Evolutionary conservation across 2,113 vertebrate species (phyloP), one percentile per base, ranked within the genome.

Genomic region (Tetrao urogallus): DNA sequence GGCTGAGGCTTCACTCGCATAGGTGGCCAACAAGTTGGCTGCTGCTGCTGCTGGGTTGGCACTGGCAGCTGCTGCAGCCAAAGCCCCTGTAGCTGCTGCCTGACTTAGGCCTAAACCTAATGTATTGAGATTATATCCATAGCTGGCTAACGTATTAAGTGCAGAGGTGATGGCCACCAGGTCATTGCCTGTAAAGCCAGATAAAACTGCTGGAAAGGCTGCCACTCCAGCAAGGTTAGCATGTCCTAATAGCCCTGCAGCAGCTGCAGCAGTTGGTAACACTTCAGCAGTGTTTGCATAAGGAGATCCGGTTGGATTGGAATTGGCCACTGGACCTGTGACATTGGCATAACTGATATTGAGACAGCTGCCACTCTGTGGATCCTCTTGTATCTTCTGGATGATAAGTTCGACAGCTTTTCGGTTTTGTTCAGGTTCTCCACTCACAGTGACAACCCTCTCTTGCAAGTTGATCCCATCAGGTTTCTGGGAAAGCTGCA

Each of bases 331-430:
- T 93, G 98, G 98, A 97, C 98, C 98, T 95, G 98, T 98, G 94
- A 98, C 98, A 98, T 98, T 98, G 97, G 98, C 98, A 98, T 98
- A 98, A 97, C 98, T 98, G 98, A 98, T 98, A 98, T 98, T 98
- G 97, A 98, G 98, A 96, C 98, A 98, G 98, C 98, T 98, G 97
- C 98, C 98, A 96, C 98, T 98, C 97, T 98, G 98, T 94, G 98
- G 98, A 97, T 98, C 98, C 97, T 98, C 98, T 97, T 98, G 98
- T 97, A 98, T 98, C 98, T 98, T 98, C 98, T 98, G 98, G 97
- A 98, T 98, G 98, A 98, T 98, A 97, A 98, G 98, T 98, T 98
- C 98, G 96, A 98, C 98, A 97, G 98, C 98, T 98, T 98, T 98
- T 97, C 98, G 98, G 98, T 98, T 98, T 97, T 98, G 98, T 98